phyloP scores from a whole-genome alignment of 2,888 invertebrate genomes.

The Deladenus siricidicola region DNA sequence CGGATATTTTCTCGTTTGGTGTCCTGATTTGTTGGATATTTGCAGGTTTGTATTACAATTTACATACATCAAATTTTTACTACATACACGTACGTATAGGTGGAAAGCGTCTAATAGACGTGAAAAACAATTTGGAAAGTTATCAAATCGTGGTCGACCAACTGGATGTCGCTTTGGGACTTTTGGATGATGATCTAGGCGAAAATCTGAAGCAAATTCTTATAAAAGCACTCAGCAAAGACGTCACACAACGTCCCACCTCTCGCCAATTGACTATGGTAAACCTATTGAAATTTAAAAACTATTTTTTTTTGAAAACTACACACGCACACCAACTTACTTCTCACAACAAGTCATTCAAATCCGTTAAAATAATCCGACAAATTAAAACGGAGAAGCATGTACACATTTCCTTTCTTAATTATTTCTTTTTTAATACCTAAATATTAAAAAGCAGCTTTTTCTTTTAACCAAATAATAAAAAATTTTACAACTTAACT shows the following conservation, averaged over 20 bases:
- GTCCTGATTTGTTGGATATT: constrained; percentile 86
- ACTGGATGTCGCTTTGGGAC: constrained; percentile 41
- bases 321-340: too few species aligned
- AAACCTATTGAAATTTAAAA: constrained; percentile 81
- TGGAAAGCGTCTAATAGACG: constrained; percentile 78
- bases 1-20: constrained; percentile 93
- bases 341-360: too few species aligned
- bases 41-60: constrained; percentile 59
- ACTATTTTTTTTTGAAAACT: constrained; percentile 11
- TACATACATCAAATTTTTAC: background rate
- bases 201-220: constrained; percentile 53
- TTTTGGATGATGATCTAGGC: constrained; percentile 65
- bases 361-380: too few species aligned
- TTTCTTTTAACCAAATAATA: too few species aligned
- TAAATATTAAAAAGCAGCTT: too few species aligned
- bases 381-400: too few species aligned
- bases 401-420: too few species aligned
- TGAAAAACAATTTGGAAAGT: constrained; percentile 76
- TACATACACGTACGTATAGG: too few species aligned
- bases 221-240: constrained; percentile 39
- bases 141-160: constrained; percentile 81
- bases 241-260: constrained; percentile 74
- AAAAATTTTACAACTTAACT: background rate
- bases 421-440: too few species aligned
- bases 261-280: too few species aligned